Conservation (phyloP, 2,888 invertebrate species). For the Achlya flavicornis region DNA sequence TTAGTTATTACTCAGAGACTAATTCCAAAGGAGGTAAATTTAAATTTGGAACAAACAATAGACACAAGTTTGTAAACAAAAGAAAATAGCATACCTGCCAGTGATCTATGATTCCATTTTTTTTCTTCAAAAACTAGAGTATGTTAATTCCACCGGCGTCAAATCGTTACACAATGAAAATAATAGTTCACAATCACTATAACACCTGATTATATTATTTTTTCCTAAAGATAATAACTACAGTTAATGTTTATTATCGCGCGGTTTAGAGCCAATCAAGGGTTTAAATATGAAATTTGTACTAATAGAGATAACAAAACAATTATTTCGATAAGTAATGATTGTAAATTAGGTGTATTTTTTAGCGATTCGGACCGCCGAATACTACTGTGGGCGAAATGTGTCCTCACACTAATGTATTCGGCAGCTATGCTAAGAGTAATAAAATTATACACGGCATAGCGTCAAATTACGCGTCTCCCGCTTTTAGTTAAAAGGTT, state of each 20-base stretch:
- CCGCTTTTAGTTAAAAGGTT: conserved; percentile 84
- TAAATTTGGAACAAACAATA: not conserved
- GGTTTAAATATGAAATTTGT: conserved; percentile 75
- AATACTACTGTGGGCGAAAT: conserved; percentile 48
- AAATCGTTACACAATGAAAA: conserved; percentile 19
- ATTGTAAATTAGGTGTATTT: conserved; percentile 39
- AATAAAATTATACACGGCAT: conserved; percentile 82
- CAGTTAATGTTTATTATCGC: conserved; percentile 57
- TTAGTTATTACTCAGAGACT: not conserved
- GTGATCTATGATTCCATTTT: conserved; percentile 5
- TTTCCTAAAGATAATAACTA: conserved; percentile 34
- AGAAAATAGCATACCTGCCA: conserved; percentile 16
- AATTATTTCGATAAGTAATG: conserved; percentile 73
- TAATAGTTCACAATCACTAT: conserved; percentile 6
- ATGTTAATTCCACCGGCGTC: conserved; percentile 12
- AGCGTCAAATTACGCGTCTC: conserved; percentile 83
- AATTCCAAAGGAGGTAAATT: not conserved
- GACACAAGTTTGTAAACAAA: conserved; percentile 1
- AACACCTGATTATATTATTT: conserved; percentile 38
- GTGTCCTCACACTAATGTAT: conserved; percentile 28
- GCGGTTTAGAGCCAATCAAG: conserved; percentile 76
- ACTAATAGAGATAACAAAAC: conserved; percentile 76
- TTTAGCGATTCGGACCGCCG: conserved; percentile 54
- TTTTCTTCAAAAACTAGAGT: conserved; percentile 11
- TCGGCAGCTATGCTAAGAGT: conserved; percentile 26